Evolutionary conservation across 2,888 invertebrate species (phyloP), one percentile per base, ranked within the genome.

Genomic region (Apotomis capreana): DNA sequence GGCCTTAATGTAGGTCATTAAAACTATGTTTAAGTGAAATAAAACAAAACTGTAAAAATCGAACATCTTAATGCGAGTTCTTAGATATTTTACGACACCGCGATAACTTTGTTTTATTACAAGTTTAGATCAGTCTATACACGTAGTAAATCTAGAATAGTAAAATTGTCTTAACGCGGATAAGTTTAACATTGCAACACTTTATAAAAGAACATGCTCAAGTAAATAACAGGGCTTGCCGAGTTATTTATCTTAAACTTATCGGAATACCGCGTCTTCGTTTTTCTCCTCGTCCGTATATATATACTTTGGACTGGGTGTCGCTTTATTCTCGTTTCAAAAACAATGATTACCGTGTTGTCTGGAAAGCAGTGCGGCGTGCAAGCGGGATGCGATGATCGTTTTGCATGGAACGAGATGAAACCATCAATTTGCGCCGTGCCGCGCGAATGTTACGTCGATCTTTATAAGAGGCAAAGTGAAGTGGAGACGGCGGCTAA

Each of bases 191-290:
- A 44, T 44, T 44, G 44, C 8, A 44, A 44, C 44, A 44, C 54
- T 55, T 54, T 44, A 54, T 44, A 64, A 64, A 54, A 54, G 44
- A 64, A 64, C 64, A 44, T 5, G 15, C 59, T 37, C 51, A 76
- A 84, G 86, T 86, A 86, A 87, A 87, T 74, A 80, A 82, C 78
- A 79, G 73, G 77, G 89, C 88, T 88, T 85, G 78, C 84, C 86
- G 84, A 84, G 88, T 88, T 91, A 91, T 92, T 92, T 91, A 92
- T 91, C 91, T 90, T 90, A 86, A 89, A 89, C 83, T 89, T 91
- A 91, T 92, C 90, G 87, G 87, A 88, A 90, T 89, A 88, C 88
- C 84, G 80, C 82, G 81, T 85, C 78, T 86, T 90, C 87, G 84
- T 89, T 90, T 89, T 89, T 89, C 85, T 85, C 83, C 83, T 83